Evolutionary conservation across 1,140 invertebrate genomes (phyloP), one percentile per base, ranked within the genome.

Genomic region (Lasioglossum albipes): DNA sequence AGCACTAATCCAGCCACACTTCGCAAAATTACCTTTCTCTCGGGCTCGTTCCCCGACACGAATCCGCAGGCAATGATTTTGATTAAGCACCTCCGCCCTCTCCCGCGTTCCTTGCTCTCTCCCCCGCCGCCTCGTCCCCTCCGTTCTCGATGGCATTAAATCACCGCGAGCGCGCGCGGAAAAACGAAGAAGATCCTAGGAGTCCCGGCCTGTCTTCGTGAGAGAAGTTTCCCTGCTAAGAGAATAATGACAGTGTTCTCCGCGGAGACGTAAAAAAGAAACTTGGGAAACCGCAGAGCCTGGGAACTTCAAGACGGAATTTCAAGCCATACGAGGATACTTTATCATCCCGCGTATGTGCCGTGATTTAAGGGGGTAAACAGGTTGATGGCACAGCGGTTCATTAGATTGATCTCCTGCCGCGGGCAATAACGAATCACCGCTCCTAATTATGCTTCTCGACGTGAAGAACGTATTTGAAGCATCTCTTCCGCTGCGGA

Each of bases 41-140:
- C 54, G 31, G 61, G 61, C 66, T 61, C 49, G 73, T 78, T 49
- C 31, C 84, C 22, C 16, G 16, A 18, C 64, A 59, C 73, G 73
- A 72, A 86, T 75, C 71, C 85, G 73, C 78, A 74, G 57, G 82
- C 78, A 82, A 87, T 86, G 84, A 87, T 87, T 87, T 86, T 87
- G 86, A 86, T 87, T 84, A 84, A 87, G 82, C 65, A 49, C 69
- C 81, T 68, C 52, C 52, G 18, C 16, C 52, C 52, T 13, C 18
- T 12, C 13, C 52, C 12, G 12, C 12, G 52, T 52, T 5, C 52
- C 54, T 18, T 67, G 10, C 12, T 36, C 72, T 22, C 62, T 2
- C 13, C 16, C 62, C 5, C 13, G 16, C 13, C 13, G 10, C n/a
- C 20, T 22, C 31, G 27, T 7, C 36, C 57, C 57, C 10, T 4